Evolutionary conservation across 2,888 invertebrate species (phyloP).

Genomic region (Epinotia brunnichana): DNA sequence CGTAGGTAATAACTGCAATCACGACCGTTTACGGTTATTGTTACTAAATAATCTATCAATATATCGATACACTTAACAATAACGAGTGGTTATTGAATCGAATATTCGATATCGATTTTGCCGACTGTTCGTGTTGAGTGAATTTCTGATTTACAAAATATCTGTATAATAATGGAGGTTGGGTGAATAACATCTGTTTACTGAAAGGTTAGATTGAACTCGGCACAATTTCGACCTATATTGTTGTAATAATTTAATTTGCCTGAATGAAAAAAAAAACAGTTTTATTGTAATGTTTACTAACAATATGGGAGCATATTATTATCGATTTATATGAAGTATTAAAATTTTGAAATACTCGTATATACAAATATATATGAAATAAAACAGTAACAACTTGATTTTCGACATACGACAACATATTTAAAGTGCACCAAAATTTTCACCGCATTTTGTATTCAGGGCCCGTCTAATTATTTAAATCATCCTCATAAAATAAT

Average conservation of each 20-base stretch:
- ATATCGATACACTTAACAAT: slow-evolving; percentile 21
- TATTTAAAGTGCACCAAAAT: background rate
- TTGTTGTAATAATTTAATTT: no score
- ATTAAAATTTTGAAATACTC: no score
- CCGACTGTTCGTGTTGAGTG: background rate
- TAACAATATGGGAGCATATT: no score
- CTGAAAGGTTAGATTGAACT: background rate
- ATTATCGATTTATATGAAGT: no score
- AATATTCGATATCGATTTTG: background rate
- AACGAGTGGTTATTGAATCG: slow-evolving; percentile 17
- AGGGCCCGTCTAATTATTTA: background rate
- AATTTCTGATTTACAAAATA: no score
- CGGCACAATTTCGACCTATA: no score
- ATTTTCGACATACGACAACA: no score
- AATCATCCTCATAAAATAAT: slow-evolving; percentile 22
- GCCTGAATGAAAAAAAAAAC: no score
- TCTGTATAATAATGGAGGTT: no score
- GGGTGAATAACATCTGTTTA: background rate
- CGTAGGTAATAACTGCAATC: slow-evolving; percentile 41
- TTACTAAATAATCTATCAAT: slow-evolving; percentile 33
- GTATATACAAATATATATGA: no score
- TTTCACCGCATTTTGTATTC: background rate
- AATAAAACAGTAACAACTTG: no score
- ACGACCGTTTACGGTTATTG: slow-evolving; percentile 34
- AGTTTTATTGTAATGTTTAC: no score